Conservation (phyloP, 2,113 vertebrate genomes). For the Prinia subflava region DNA sequence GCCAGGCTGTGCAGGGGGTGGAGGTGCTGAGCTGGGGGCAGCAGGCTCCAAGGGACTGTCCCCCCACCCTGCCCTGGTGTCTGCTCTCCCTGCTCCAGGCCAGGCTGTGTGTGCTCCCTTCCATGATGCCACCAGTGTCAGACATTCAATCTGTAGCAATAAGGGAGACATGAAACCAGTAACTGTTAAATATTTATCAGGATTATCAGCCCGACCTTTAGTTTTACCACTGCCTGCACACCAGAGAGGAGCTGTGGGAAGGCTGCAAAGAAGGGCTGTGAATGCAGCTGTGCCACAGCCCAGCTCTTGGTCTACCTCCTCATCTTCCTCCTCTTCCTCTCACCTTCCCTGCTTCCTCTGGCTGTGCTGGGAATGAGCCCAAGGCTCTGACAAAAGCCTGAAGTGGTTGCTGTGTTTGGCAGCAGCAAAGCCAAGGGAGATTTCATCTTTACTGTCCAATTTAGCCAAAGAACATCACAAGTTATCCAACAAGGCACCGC, state of each 20-base stretch:
- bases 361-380: not conserved
- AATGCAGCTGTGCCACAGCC: not conserved
- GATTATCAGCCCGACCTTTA: conserved; percentile 44
- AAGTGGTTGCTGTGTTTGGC: not conserved
- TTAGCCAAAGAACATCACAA: not conserved
- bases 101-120: not conserved
- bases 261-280: not conserved
- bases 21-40: not conserved
- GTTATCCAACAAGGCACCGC: not conserved
- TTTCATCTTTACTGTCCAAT: not conserved
- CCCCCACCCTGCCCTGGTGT: fast-evolving
- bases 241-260: not conserved
- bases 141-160: conserved; percentile 1
- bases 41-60: not conserved
- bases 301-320: not conserved
- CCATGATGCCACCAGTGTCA: not conserved
- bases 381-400: not conserved
- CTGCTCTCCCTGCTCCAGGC: not conserved
- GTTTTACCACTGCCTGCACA: conserved; percentile 18
- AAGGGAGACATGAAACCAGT: conserved; percentile 10
- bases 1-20: not conserved
- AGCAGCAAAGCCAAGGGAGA: not conserved
- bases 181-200: conserved; percentile 65
- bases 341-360: not conserved
- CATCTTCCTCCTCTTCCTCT: not conserved